Base-by-base conservation (phyloP, 2,797 vertebrate genomes). In the Cryptoprocta ferox region DNA sequence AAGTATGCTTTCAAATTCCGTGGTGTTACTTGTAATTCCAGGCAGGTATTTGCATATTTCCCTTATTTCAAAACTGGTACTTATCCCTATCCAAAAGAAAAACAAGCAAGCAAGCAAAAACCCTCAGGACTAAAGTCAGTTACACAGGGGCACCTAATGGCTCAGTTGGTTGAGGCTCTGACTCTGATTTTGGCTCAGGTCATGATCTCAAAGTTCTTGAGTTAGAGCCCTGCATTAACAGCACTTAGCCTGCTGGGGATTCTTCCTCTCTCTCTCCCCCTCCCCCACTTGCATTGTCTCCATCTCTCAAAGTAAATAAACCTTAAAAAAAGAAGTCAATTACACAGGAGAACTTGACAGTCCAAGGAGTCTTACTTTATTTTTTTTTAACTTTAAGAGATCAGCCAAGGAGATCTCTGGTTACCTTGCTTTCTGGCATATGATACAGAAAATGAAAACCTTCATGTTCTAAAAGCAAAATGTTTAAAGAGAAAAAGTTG, bases 401-500 rank as follows among this genome's bases (percentile, higher is more conserved):
- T 88, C 39, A 65, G 48, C 45, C 28, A 76, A 71, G 61, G 32
- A 61, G 63, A 80, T 71, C 21, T 65, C 45, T 48, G 37, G 24
- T 90, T 45, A 53, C 24, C 45, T 15, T 28, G 32, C 30, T 93
- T 88, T 91, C 71, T 82, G 81, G 78, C 26, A 88, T 45, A 50
- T 84, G 61, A 59, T 35, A 81, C 35, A 76, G 37, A 66, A 94
- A 28, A 88, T 70, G 37, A 91, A 97, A 93, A 87, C 37, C 13
- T 42, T 68, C 37, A 18, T 30, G 37, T 93, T 48, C 80, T 70
- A 81, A 89, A 90, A 97, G 42, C 10, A 45, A 83, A 92, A 39
- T 63, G 68, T 93, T 84, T 59, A n/a, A 80, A 84, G 53, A 87
- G 78, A 89, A 96, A 96, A 82, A 30, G 11, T 56, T 95, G 68